Evolutionary conservation across 2,797 vertebrate species (phyloP), one percentile per base, ranked within the genome.

Genomic region (Mareca strepera): DNA sequence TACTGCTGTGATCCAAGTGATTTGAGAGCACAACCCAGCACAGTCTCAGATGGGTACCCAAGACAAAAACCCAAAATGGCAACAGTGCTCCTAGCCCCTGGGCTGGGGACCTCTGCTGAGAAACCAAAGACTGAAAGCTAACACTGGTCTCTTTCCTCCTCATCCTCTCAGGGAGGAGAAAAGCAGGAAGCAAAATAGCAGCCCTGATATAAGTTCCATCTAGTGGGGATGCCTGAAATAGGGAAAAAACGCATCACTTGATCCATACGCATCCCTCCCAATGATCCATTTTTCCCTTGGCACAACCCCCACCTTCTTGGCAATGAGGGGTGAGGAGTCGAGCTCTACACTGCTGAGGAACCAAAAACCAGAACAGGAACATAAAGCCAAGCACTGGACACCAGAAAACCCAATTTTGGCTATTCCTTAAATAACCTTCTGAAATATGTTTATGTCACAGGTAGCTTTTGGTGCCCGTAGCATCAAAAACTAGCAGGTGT

Each of bases 181-280:
- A 48, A 64, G 53, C 9, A 43, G 39, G 53, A 15, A 67, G 15
- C 0, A 37, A 56, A 79, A 37, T 4, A 37, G 35, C 18, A 67
- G 8, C 35, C 13, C 0, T 0, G 18, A 23, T 7, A 3, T 1
- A 21, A 26, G 23, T 63, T 29, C 52, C 48, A 12, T 1, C 7
- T 4, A 9, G 11, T 14, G 28, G 12, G 53, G 33, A 37, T 63
- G 79, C 25, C 39, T 29, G 28, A 29, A 70, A 26, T 31, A 37
- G 17, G 17, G 17, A 35, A 39, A 85, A 9, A 26, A n/a, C 44
- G 11, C 17, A 68, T 46, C 22, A 46, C 7, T 28, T 31, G 8
- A 44, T 29, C 44, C 48, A 52, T 10, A 16, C 14, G 4, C 1
- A 3, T 41, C 16, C 35, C n/a, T 69, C 43, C 48, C 29, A 29